phyloP scores from a whole-genome alignment of 2,797 vertebrate genomes.

The Prunella strophiata region DNA sequence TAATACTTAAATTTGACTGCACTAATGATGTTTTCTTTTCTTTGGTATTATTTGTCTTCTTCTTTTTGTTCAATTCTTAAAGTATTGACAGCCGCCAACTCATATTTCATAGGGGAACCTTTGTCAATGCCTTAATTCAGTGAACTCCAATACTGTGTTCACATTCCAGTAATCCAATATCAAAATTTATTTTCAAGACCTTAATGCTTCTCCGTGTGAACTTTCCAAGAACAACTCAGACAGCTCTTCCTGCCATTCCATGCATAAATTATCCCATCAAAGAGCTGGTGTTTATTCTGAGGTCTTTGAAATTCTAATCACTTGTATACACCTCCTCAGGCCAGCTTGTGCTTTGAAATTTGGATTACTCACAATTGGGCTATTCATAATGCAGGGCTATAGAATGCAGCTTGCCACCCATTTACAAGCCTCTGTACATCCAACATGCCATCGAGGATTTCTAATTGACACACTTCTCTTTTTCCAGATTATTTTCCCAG shows the following conservation, averaged over 20 bases:
- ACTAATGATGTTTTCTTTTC: not conserved
- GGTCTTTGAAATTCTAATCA: constrained; percentile 84
- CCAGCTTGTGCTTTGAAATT: constrained; percentile 75
- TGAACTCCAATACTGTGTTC: not conserved
- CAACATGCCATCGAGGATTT: constrained; percentile 25
- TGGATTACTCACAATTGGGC: constrained; percentile 77
- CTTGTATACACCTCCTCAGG: constrained; percentile 78
- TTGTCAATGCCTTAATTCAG: not conserved
- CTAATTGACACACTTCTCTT: constrained; percentile 1
- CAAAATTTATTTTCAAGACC: constrained; percentile 60
- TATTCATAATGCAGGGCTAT: constrained; percentile 74
- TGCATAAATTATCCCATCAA: constrained; percentile 82
- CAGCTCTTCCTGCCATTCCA: constrained; percentile 76
- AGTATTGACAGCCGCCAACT: not conserved
- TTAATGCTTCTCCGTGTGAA: constrained; percentile 60
- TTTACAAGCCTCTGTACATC: constrained; percentile 58
- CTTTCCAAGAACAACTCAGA: constrained; percentile 75
- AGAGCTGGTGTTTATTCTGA: constrained; percentile 79
- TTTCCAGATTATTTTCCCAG: not conserved
- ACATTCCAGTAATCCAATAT: not conserved
- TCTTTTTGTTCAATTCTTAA: not conserved
- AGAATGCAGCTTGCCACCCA: constrained; percentile 44
- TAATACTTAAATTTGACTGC: not conserved
- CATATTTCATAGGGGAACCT: not conserved
- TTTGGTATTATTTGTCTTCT: not conserved